Percentiles rank a stretch among this genome's conserved stretches.
These are phyloP conservation scores for Drosophila anceps DNA, from an alignment of 2,888 invertebrate genomes.

Conservation along the genomic window DNA sequence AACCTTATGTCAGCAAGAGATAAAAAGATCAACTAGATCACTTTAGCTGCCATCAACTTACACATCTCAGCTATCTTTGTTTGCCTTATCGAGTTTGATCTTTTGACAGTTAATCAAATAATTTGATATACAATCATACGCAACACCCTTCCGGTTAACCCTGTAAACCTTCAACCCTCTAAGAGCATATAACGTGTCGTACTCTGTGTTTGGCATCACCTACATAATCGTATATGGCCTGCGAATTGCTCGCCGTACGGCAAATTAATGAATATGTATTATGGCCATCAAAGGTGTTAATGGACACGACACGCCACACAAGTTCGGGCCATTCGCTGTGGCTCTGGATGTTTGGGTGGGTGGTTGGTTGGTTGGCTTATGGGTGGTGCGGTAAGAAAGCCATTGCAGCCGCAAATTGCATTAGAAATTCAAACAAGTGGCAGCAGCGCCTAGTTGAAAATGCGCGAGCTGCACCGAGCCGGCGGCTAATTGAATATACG, in stretches of 20 bases:
- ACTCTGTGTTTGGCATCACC: conserved; percentile 17
- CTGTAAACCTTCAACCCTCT: neutral
- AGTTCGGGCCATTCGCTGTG: conserved; percentile 44
- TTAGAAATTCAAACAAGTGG: conserved; percentile 78
- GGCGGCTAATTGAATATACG: conserved; percentile 72
- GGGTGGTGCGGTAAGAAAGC: conserved; percentile 55
- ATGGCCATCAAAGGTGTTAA: conserved; percentile 79
- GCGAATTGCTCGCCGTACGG: conserved; percentile 49
- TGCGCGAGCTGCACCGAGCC: conserved; percentile 26
- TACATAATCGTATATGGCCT: conserved; percentile 17
- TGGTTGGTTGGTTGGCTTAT: neutral
- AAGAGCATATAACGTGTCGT: conserved; percentile 1
- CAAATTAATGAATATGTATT: conserved; percentile 81
- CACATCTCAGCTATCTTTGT: neutral
- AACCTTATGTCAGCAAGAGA: neutral
- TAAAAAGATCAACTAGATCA: neutral
- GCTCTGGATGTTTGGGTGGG: neutral
- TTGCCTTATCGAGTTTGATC: conserved; percentile 26
- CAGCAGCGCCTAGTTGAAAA: conserved; percentile 24
- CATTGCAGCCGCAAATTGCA: conserved; percentile 78
- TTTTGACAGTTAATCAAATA: conserved; percentile 49
- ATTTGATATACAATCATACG: conserved; percentile 35
- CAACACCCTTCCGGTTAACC: conserved; percentile 18
- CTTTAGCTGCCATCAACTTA: neutral
- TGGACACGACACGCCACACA: conserved; percentile 81